Percentiles rank a stretch among this genome's conserved stretches.
These are phyloP conservation scores for Vulpes ferrilata DNA, from an alignment of 2,113 vertebrate genomes.

Conservation along the genomic window DNA sequence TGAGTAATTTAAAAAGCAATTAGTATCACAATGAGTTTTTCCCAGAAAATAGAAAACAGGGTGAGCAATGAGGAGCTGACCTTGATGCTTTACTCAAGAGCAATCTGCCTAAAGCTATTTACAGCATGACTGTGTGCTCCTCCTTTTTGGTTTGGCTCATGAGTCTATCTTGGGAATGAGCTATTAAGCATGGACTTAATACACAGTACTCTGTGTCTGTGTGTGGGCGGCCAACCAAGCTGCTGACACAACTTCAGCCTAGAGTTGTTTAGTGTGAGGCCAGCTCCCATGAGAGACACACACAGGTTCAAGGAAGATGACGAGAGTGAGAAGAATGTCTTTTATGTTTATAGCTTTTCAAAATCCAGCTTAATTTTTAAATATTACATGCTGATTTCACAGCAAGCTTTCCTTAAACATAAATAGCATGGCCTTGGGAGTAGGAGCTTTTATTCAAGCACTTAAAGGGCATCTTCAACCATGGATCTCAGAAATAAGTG, in stretches of 20 bases:
- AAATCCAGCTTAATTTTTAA: slow-evolving; percentile 31
- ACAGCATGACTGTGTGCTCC: slow-evolving; percentile 1
- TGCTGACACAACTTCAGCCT: neutral
- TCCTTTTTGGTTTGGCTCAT: slow-evolving; percentile 45
- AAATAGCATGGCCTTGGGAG: neutral
- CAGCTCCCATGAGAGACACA: slow-evolving; percentile 15
- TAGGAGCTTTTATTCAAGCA: neutral
- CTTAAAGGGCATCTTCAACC: neutral
- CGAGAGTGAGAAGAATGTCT: neutral
- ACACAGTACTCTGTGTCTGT: slow-evolving; percentile 2
- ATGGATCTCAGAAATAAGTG: neutral
- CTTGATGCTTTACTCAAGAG: slow-evolving; percentile 56
- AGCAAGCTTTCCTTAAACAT: neutral
- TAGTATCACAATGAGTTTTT: slow-evolving; percentile 37
- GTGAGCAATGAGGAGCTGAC: neutral
- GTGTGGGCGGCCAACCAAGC: slow-evolving; percentile 65
- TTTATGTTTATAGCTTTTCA: slow-evolving; percentile 39
- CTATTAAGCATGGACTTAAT: slow-evolving; percentile 62
- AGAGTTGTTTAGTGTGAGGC: neutral
- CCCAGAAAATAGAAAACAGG: slow-evolving; percentile 64
- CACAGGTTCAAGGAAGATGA: slow-evolving; percentile 57
- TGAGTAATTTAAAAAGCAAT: slow-evolving; percentile 52
- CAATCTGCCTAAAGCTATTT: slow-evolving; percentile 59
- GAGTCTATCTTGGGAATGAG: slow-evolving; percentile 61
- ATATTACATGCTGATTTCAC: neutral